Base-by-base conservation (phyloP, 2,888 invertebrate genomes). In the Gerosis bhagava region DNA sequence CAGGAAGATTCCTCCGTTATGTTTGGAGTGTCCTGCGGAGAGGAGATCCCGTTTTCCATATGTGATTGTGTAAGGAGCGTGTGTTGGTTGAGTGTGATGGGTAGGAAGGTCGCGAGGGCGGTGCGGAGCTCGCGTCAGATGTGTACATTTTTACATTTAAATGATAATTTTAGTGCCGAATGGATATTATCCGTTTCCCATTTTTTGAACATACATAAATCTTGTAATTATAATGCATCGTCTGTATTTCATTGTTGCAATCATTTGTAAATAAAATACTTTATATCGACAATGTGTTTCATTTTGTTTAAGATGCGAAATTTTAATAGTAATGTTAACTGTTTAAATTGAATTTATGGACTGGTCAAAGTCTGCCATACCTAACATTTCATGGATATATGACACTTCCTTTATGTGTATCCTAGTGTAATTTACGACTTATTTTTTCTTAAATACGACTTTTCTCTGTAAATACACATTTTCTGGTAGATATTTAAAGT, bases 201-300 rank as follows among this genome's bases (percentile, higher is more conserved):
- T 87, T 80, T 80, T 83, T 86, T 78, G 78, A 76, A 83, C 81
- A 83, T 68, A 70, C 68, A 67, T 84, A 45, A 84, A 82, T 88
- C 84, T 63, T 88, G 87, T 87, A 86, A 87, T 83, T 87, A 87
- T 80, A 86, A 79, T 78, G 86, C 87, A 86, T 87, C 80, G 82
- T 84, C 87, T 87, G 80, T 88, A 88, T 70, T 83, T 83, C 84
- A 87, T 84, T 89, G 90, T 90, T 90, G 90, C 89, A 83, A 89
- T 87, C 89, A 90, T 89, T 90, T 90, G 90, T 90, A 90, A 90
- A 90, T 90, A 90, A 90, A 90, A 83, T 63, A 63, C 59, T 63
- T 60, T 62, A 62, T 63, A 63, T 62, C 55, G 49, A 54, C 40
- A 17, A 5, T 24, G 19, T 8, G 19, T 22, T 35, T 11, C 21